Evolutionary conservation across 2,113 vertebrate genomes (phyloP).

Genomic region (Chinchilla lanigera): DNA sequence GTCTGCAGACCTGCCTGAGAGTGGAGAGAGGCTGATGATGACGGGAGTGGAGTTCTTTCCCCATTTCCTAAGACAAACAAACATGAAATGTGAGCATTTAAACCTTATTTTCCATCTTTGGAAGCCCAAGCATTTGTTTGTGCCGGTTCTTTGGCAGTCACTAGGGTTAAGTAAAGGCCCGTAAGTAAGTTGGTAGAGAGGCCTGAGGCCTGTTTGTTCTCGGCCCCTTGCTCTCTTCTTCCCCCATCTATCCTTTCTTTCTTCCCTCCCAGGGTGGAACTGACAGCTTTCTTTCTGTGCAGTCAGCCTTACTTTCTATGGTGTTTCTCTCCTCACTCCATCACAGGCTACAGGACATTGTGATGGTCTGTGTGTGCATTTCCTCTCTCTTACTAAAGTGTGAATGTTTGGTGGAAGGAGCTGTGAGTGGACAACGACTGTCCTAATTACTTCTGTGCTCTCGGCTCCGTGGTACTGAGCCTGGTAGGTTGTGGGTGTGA

Average conservation of each 20-base stretch:
- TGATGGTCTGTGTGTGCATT: background rate
- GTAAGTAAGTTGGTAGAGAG: background rate
- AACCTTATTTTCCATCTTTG: background rate
- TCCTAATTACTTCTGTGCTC: fast-evolving
- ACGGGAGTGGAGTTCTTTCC: background rate
- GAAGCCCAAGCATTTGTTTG: background rate
- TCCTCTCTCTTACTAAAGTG: background rate
- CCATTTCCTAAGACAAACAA: background rate
- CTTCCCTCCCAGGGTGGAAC: background rate
- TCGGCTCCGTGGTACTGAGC: fast-evolving
- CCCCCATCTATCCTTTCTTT: background rate
- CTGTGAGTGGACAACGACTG: background rate
- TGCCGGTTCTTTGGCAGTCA: background rate
- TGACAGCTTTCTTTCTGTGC: background rate
- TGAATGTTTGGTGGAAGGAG: background rate
- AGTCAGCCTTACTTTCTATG: fast-evolving
- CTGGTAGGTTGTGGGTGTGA: background rate
- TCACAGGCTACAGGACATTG: background rate
- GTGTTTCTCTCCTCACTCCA: background rate
- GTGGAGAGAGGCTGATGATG: background rate
- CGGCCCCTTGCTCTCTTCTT: no score
- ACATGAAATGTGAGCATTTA: background rate
- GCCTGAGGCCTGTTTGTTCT: background rate
- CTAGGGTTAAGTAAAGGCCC: fast-evolving
- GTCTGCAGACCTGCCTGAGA: background rate